Conservation (phyloP, 2,113 vertebrate species). For the Otocyon megalotis region DNA sequence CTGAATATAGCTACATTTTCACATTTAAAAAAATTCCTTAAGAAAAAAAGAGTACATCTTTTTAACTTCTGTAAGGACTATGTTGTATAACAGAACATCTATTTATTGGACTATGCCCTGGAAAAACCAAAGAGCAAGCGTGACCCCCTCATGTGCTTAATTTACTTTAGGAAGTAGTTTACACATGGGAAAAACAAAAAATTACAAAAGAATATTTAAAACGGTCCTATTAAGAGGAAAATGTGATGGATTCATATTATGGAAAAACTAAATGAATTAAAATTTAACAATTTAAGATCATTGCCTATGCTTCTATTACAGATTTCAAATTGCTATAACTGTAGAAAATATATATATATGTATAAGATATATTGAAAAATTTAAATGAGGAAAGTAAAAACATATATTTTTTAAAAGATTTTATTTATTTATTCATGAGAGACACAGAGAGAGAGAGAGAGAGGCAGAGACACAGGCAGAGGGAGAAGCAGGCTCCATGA, state of each 20-base stretch:
- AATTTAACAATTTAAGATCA: not conserved
- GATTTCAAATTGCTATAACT: not conserved
- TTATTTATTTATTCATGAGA: too few relatives aligned
- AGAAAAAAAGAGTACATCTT: not conserved
- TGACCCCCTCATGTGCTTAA: not conserved
- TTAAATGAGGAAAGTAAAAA: not conserved
- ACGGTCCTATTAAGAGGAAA: not conserved
- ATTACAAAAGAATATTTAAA: conserved; percentile 27
- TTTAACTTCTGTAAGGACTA: not conserved
- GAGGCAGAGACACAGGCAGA: too few relatives aligned
- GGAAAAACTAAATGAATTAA: not conserved
- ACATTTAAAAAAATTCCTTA: not conserved
- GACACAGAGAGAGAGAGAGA: too few relatives aligned
- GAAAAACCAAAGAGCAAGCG: not conserved
- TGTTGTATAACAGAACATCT: not conserved
- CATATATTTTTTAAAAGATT: not conserved
- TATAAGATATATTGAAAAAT: not conserved
- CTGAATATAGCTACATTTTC: not conserved
- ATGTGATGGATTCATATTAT: not conserved
- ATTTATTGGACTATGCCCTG: not conserved
- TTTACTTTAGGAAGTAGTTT: not conserved
- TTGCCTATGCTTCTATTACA: not conserved
- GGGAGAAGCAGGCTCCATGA: too few relatives aligned
- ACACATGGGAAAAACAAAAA: conserved; percentile 5
- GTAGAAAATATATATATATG: not conserved